Evolutionary conservation across 2,113 vertebrate genomes (phyloP).

Genomic region (Opisthocomus hoazin): DNA sequence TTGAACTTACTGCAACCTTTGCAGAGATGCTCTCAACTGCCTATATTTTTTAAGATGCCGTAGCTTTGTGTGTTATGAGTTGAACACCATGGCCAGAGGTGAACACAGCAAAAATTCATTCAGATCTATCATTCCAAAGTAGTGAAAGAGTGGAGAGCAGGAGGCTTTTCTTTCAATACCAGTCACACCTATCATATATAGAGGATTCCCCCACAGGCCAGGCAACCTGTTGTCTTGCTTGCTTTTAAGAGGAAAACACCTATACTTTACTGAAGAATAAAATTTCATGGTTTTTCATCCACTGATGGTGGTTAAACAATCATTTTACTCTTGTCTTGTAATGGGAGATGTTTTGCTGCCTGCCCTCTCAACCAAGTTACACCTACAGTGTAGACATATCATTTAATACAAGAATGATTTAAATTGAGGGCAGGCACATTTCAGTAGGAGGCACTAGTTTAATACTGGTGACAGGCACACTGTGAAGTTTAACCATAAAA

Average conservation of each 20-base stretch:
- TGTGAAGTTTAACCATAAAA: background rate
- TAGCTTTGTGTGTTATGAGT: background rate
- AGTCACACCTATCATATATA: background rate
- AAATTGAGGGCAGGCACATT: background rate
- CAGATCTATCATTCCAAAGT: background rate
- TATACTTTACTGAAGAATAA: background rate
- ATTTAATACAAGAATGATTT: background rate
- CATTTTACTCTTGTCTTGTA: background rate
- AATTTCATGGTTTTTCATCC: background rate
- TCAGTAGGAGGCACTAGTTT: background rate
- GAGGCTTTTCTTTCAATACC: background rate
- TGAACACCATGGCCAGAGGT: background rate
- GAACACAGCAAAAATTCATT: background rate
- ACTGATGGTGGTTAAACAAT: background rate
- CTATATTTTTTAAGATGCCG: background rate
- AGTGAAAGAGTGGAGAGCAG: background rate
- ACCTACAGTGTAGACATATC: background rate
- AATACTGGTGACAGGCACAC: background rate
- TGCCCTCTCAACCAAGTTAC: background rate
- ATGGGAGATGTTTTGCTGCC: background rate
- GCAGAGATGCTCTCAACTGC: background rate
- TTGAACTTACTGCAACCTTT: background rate
- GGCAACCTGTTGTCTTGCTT: background rate
- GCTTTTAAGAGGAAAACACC: background rate
- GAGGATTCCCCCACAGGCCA: background rate